Percentiles rank a stretch among this genome's conserved stretches.
Conservation (phyloP, 35 echinoderm and acorn worm genomes). For the Apostichopus parvimensis region DNA sequence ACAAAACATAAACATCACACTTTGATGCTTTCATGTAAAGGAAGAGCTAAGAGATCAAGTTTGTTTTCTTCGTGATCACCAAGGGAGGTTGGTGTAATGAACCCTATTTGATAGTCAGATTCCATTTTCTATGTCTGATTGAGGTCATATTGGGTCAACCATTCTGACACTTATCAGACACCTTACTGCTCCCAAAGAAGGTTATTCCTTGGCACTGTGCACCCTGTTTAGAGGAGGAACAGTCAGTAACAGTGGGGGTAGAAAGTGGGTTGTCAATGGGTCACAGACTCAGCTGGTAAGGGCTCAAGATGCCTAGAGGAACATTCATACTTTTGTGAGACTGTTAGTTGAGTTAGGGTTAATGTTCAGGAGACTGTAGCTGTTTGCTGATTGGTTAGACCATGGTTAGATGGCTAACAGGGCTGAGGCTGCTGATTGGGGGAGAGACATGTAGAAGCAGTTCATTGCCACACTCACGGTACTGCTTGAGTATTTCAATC, state of each 20-base stretch:
- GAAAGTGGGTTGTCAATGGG: background rate
- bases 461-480: no score
- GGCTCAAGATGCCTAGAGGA: no score
- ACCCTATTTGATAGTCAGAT: background rate
- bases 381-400: no score
- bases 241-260: background rate
- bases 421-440: no score
- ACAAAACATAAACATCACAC: background rate
- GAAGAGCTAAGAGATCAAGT: background rate
- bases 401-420: no score
- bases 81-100: background rate
- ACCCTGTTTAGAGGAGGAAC: background rate
- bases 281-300: no score
- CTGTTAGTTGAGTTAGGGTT: no score
- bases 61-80: background rate
- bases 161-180: background rate
- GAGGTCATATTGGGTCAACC: background rate
- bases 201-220: background rate
- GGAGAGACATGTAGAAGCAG: no score
- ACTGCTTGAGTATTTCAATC: no score
- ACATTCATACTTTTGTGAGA: no score
- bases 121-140: background rate
- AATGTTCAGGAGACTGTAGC: no score
- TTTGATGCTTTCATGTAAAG: background rate
- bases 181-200: background rate